A percentile compares a stretch with the other conserved stretches of the same genome.
Evolutionary conservation across 2,888 invertebrate species (phyloP).

Genomic region (Acronicta aceris): DNA sequence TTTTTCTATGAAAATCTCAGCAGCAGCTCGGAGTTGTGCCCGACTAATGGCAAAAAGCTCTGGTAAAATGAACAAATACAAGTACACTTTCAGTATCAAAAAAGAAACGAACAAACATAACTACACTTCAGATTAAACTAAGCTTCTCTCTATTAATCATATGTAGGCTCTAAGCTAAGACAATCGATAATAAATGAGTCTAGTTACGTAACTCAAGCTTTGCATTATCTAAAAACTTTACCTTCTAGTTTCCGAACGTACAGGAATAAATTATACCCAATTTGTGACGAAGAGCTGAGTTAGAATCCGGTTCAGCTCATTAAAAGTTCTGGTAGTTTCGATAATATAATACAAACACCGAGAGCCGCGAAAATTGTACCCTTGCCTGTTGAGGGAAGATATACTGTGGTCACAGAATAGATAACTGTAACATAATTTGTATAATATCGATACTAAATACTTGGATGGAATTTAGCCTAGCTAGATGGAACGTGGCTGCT

Average conservation of each 20-base stretch:
- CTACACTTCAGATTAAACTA: too few species aligned
- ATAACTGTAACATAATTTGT: too few species aligned
- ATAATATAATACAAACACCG: conserved; percentile 11
- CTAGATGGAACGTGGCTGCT: too few species aligned
- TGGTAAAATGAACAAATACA: too few species aligned
- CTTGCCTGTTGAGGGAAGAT: not conserved
- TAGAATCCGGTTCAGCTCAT: conserved; percentile 29
- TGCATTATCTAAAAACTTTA: conserved; percentile 13
- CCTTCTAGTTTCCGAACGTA: conserved; percentile 20
- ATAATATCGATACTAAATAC: too few species aligned
- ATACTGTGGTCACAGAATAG: not conserved
- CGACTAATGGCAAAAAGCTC: too few species aligned
- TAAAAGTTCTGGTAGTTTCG: conserved; percentile 26
- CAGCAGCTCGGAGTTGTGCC: too few species aligned
- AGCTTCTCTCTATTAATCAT: too few species aligned
- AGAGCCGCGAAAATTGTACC: conserved; percentile 2
- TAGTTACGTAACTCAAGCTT: conserved; percentile 17
- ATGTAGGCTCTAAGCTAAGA: not conserved
- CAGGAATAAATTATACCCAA: conserved; percentile 35
- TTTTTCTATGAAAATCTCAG: too few species aligned
- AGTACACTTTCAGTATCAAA: too few species aligned
- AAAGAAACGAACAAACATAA: too few species aligned
- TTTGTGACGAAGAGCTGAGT: conserved; percentile 1
- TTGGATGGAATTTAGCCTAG: too few species aligned
- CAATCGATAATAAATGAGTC: conserved; percentile 28